A percentile compares a stretch with the other conserved stretches of the same genome.
These are phyloP conservation scores for Phylloscopus trochilus DNA, from an alignment of 2,113 vertebrate species.

Conservation along the genomic window DNA sequence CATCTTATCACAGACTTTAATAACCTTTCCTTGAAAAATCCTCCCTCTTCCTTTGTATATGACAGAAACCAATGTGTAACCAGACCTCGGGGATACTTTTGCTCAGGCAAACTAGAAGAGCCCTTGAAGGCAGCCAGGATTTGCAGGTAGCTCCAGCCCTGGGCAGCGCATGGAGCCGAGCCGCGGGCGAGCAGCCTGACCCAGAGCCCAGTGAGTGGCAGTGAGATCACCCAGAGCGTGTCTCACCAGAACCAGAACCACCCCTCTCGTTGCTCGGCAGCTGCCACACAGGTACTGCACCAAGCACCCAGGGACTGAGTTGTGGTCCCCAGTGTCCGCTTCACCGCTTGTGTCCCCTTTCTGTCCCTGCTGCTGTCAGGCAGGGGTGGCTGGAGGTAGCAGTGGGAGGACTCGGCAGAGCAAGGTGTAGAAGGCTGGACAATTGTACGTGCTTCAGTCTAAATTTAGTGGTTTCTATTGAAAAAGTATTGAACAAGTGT, in stretches of 20 bases:
- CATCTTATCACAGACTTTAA: background rate
- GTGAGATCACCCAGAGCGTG: background rate
- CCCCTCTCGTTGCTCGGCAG: accelerated
- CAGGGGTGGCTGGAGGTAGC: background rate
- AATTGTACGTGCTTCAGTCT: background rate
- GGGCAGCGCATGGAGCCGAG: accelerated
- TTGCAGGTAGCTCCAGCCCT: background rate
- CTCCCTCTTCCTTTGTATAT: background rate
- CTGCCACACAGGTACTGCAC: background rate
- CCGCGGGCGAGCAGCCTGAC: background rate
- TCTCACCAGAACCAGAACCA: background rate
- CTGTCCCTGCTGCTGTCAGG: background rate
- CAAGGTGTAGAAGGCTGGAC: background rate
- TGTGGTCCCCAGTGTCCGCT: background rate
- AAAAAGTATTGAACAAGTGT: background rate
- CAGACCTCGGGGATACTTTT: background rate
- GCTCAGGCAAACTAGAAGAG: background rate
- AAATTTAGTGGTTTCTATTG: background rate
- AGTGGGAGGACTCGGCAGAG: background rate
- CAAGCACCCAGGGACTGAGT: background rate
- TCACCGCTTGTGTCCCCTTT: background rate
- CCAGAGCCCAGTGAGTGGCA: accelerated
- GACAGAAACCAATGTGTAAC: background rate
- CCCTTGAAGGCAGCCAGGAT: background rate
- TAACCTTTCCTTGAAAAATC: background rate